Evolutionary conservation across 1,140 invertebrate genomes (phyloP).

Genomic region (Brachionus plicatilis): DNA sequence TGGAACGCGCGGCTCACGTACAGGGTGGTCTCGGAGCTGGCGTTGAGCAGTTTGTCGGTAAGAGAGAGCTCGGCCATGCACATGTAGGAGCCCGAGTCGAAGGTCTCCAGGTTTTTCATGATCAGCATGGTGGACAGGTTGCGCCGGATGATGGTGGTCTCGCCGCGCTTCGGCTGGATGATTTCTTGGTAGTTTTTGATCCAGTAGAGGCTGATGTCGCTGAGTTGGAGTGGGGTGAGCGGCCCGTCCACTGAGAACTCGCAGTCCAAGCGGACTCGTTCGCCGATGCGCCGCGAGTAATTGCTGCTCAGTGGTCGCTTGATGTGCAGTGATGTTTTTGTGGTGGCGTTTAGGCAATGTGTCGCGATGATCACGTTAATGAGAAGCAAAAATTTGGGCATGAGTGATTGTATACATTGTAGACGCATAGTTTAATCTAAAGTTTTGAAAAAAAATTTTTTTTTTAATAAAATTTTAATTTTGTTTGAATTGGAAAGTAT

Average conservation of each 20-base stretch:
- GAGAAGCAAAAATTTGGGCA: neutral
- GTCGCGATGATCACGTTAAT: neutral
- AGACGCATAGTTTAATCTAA: neutral
- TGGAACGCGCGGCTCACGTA: neutral
- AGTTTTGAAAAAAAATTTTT: neutral
- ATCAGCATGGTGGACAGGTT: neutral
- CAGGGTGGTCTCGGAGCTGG: constrained; percentile 15
- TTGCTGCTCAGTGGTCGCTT: neutral
- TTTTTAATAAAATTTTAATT: too few species aligned
- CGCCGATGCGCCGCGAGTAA: neutral
- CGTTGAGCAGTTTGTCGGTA: neutral
- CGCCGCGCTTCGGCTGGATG: neutral
- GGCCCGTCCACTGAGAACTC: neutral
- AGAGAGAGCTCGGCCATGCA: neutral
- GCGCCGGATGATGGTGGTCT: neutral
- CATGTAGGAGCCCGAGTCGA: constrained; percentile 26
- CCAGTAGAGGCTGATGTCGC: constrained; percentile 23
- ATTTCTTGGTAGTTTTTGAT: constrained; percentile 38
- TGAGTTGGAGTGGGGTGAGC: neutral
- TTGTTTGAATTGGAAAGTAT: too few species aligned
- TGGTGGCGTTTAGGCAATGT: neutral
- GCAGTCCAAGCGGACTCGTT: constrained; percentile 29
- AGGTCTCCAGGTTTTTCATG: constrained; percentile 24
- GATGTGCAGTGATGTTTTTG: neutral
- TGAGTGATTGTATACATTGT: neutral